Evolutionary conservation across 2,888 invertebrate species (phyloP), one percentile per base, ranked within the genome.

Genomic region (Carcina quercana): DNA sequence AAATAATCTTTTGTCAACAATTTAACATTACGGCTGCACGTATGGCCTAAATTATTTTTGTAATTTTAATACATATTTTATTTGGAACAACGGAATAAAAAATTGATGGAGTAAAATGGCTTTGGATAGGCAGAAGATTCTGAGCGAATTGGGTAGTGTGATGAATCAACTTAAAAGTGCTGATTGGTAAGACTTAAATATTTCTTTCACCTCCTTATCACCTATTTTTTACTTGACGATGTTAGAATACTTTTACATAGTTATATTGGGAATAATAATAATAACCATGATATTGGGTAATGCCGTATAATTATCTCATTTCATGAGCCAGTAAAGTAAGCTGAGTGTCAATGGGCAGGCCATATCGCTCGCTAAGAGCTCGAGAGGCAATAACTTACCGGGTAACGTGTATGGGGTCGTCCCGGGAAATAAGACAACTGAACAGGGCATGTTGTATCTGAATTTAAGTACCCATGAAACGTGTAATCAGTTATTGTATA

Each of bases 101-200:
- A 37, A 34, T 37, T 37, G 19, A 8, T 14, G 14, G 14, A 12
- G 30, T 30, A 15, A 10, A 42, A 82, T 82, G 80, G 58, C 79
- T 56, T 54, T 82, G 30, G 71, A 82, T 47, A 75, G 60, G 45
- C 75, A 82, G 47, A 69, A 57, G 50, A 78, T 83, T 48, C 57
- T 83, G 31, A 71, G 48, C 44, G 82, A 83, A 54, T 58, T 83
- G 33, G 79, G 79, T n/a, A 80, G 62, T 53, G 79, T 83, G 20
- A 63, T 83, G 46, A 78, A 70, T 52, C 78, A 82, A 50, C 54
- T 83, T 15, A 67, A 82, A 34, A 79, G 68, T 46, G 79, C 76
- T 20, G 78, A 83, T 45, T 83, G 83, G 83, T 83, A 50, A 63
- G 64, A 45, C 13, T 28, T 15, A n/a, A n/a, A n/a, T n/a, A n/a